Base-by-base conservation (phyloP, 2,113 vertebrate genomes). In the Benitochromis conjunctus region DNA sequence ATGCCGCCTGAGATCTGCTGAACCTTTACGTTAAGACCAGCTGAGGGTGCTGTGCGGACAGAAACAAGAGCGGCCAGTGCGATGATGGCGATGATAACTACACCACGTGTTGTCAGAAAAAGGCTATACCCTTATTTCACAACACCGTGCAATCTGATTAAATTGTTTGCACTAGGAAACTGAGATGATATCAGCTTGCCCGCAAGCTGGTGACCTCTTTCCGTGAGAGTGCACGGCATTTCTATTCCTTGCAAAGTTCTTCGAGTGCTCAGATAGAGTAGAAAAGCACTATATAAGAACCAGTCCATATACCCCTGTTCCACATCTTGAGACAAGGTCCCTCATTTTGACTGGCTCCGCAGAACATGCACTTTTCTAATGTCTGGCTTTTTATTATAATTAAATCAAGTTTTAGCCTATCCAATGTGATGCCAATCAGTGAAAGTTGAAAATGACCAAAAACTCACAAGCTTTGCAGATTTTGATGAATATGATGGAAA, bases 1-100 rank as follows among this genome's bases (percentile, higher is more conserved):
- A 18, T 86, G 53, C 79, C 51, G 12, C 85, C 84, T 10, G 81
- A 48, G 18, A 88, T 89, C 16, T 79, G 48, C 16, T 71, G 62
- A 31, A 94, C 93, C 16, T 18, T 57, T 66, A 96, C 34, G 2
- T 24, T 12, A 2, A 94, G 95, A 4, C 93, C 95, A 86, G 81
- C 74, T 62, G 74, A 92, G 66, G 96, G 96, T 38, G 74, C 96
- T 96, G 80, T 7, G 71, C 2, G 43, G n/a, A 76, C 76, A 88
- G 12, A 57, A 57, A 85, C 24, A 8, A 56, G 69, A 78, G 69
- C 71, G 53, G 5, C 4, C 9, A 34, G 46, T 10, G 34, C 0
- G 38, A 31, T 8, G 43, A 55, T 19, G 31, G 54, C 14, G 19
- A 71, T 31, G 38, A 79, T 66, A 66, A 79, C 19, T 21, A 38